These are phyloP conservation scores for Orthosia gracilis DNA, from an alignment of 2,888 invertebrate genomes.

Conservation along the genomic window DNA sequence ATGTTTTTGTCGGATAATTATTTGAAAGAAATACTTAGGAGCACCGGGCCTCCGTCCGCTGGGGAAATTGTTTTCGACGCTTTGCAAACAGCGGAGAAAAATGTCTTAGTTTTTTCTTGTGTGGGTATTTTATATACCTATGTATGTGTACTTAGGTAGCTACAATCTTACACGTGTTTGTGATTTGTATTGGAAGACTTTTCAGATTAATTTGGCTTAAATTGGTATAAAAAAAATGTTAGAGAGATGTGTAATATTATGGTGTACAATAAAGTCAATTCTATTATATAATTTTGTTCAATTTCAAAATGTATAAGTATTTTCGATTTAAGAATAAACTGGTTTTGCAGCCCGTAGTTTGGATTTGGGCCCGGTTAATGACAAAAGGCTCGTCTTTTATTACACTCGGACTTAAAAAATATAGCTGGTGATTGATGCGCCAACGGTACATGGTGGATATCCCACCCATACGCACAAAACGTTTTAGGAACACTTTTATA, in stretches of 20 bases:
- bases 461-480: no score
- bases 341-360: background rate
- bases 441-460: no score
- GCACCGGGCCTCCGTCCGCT: conserved; percentile 72
- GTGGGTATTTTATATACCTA: conserved; percentile 5
- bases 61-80: conserved; percentile 79
- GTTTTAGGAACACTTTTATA: no score
- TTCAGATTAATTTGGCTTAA: conserved; percentile 1
- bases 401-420: no score
- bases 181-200: background rate
- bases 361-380: no score
- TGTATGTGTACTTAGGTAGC: background rate
- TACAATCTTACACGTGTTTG: background rate
- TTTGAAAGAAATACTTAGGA: conserved; percentile 74
- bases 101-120: conserved; percentile 47
- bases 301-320: background rate
- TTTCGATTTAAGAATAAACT: background rate
- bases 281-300: no score
- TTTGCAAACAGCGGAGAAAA: conserved; percentile 61
- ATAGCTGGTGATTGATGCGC: no score
- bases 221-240: background rate
- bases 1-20: conserved; percentile 89
- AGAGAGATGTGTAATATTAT: no score
- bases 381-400: no score
- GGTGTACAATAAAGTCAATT: no score